phyloP scores from a whole-genome alignment of 2,888 invertebrate genomes.

The Drosophila borealis region DNA sequence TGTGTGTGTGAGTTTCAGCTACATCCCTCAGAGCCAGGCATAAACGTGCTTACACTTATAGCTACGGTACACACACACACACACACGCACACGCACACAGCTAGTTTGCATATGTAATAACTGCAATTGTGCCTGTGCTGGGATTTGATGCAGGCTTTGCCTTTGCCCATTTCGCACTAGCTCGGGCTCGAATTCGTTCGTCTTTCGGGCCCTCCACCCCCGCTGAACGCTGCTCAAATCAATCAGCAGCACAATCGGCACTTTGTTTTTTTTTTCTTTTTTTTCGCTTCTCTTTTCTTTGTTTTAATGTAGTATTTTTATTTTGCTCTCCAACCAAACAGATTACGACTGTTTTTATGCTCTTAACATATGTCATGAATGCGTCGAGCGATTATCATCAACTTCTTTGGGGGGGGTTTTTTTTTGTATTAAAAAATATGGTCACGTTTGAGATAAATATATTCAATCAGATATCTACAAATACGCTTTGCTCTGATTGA shows the following conservation, averaged over 20 bases:
- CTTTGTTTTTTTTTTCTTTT: no score
- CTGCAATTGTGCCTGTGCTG: constrained; percentile 30
- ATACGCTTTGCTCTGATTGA: not conserved
- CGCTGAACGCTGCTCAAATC: constrained; percentile 32
- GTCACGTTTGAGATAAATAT: not conserved
- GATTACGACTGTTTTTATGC: constrained; percentile 29
- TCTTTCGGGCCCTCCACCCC: not conserved
- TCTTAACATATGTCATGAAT: constrained; percentile 38
- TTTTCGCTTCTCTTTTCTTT: no score
- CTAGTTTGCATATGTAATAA: constrained; percentile 45
- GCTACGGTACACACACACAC: constrained; percentile 21
- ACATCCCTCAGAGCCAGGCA: constrained; percentile 36
- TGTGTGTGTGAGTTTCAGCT: constrained; percentile 24
- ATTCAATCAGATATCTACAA: not conserved
- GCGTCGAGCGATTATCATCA: constrained; percentile 1
- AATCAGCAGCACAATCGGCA: constrained; percentile 44
- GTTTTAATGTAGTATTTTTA: not conserved
- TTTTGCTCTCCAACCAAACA: constrained; percentile 13
- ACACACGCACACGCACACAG: constrained; percentile 14
- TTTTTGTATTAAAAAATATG: not conserved
- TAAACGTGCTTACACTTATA: constrained; percentile 52
- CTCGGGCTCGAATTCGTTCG: no score
- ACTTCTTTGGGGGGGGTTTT: not conserved
- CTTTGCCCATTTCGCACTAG: not conserved
- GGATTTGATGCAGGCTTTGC: constrained; percentile 7